phyloP scores from a whole-genome alignment of 2,113 vertebrate genomes.

The Neotoma lepida region DNA sequence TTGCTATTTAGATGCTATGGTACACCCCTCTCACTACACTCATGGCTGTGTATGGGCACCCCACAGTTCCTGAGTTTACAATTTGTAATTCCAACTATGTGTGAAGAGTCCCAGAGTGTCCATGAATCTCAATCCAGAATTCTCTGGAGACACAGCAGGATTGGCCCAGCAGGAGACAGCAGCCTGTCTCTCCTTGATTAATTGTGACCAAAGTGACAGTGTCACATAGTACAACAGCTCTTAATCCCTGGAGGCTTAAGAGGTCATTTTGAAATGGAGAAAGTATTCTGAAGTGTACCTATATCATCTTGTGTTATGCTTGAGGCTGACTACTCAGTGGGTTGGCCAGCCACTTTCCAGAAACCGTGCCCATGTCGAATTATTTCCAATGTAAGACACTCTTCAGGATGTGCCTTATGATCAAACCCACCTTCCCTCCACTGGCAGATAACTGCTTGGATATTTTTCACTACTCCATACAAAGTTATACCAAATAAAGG shows the following conservation, averaged over 20 bases:
- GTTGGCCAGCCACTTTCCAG: neutral
- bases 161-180: neutral
- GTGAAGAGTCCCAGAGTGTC: neutral
- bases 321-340: neutral
- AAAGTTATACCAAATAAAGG: neutral
- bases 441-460: neutral
- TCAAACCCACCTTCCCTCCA: neutral
- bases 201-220: slow-evolving; percentile 22
- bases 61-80: neutral
- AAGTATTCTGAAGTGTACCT: neutral
- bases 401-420: neutral
- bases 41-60: neutral
- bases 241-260: neutral
- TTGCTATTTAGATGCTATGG: neutral
- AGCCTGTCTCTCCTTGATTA: slow-evolving; percentile 36
- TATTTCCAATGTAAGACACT: neutral
- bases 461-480: neutral
- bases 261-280: slow-evolving; percentile 28
- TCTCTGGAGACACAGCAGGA: neutral
- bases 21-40: neutral
- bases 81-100: neutral
- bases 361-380: neutral
- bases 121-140: neutral
- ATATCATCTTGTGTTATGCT: neutral
- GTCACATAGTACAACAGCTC: neutral